Percentiles rank a stretch among this genome's conserved stretches.
These are phyloP conservation scores for Varanus salvator DNA, from an alignment of 2,113 vertebrate species.

Conservation along the genomic window DNA sequence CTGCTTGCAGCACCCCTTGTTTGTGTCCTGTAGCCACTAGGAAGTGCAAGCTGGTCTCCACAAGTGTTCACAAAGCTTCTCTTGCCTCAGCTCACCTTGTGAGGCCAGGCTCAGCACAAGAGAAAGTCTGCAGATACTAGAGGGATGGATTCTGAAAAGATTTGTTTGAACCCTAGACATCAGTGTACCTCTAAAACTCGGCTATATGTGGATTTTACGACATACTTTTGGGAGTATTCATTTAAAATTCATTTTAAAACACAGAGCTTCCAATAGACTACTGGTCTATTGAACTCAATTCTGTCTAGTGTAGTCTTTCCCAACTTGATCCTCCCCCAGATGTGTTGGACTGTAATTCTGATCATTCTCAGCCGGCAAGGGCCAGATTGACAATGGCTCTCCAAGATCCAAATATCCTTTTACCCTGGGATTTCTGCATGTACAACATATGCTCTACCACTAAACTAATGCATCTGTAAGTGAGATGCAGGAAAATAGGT, in stretches of 20 bases:
- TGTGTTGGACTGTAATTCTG: too few relatives aligned
- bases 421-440: background rate
- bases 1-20: too few relatives aligned
- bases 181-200: background rate
- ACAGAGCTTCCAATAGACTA: background rate
- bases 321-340: too few relatives aligned
- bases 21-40: too few relatives aligned
- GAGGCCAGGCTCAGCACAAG: too few relatives aligned
- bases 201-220: background rate
- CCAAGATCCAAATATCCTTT: background rate
- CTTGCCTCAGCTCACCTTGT: too few relatives aligned
- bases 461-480: background rate
- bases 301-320: background rate
- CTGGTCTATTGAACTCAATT: background rate
- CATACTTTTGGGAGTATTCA: background rate
- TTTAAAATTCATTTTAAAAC: background rate
- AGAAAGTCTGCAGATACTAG: too few relatives aligned
- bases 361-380: too few relatives aligned
- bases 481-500: background rate
- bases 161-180: too few relatives aligned
- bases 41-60: too few relatives aligned
- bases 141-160: too few relatives aligned
- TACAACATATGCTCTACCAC: background rate
- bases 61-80: too few relatives aligned
- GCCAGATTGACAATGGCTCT: background rate